Evolutionary conservation across 2,797 vertebrate genomes (phyloP), one percentile per base, ranked within the genome.

Genomic region (Anguilla anguilla): DNA sequence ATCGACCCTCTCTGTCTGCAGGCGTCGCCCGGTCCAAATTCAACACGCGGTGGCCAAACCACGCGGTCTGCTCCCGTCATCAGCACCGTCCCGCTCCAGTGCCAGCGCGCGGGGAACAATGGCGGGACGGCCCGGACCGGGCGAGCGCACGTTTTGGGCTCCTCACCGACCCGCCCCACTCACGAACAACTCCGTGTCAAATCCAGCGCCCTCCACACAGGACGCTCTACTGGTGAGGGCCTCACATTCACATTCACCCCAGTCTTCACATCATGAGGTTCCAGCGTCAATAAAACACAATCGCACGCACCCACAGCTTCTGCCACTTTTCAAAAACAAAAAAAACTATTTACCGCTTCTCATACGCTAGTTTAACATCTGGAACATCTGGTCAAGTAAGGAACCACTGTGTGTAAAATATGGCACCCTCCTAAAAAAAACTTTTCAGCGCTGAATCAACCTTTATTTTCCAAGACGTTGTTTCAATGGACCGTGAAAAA

Each of bases 41-140:
- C 59, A 6, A 49, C 53, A 43, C 10, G 61, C 5, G 19, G 31
- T 85, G 64, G 86, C 81, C 69, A 87, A 39, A 51, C 28, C 31
- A 22, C 31, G 13, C 74, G 35, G 55, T 82, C 86, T 88, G 87
- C 85, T 88, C 67, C 2, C 39, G 19, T 39, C 61, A 88, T 89
- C 67, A 83, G 31, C 15, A 43, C 19, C 25, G 28, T 82, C 81
- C 64, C 59, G 69, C 31, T 84, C 53, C 31, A 19, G 39, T 31
- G 77, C 11, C 81, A 69, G 49, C 51, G 57, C 69, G 64, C 35
- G 25, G 77, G 1, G 59, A 82, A 83, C 35, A 2, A 39, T 39
- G 39, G 39, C 9, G 9, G 46, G 82, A 9, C 49, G 10, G 1
- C 0, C 39, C 13, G 86, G 83, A 35, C 86, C 84, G 55, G 55